phyloP scores from a whole-genome alignment of 2,113 vertebrate genomes.

The Carlito syrichta region DNA sequence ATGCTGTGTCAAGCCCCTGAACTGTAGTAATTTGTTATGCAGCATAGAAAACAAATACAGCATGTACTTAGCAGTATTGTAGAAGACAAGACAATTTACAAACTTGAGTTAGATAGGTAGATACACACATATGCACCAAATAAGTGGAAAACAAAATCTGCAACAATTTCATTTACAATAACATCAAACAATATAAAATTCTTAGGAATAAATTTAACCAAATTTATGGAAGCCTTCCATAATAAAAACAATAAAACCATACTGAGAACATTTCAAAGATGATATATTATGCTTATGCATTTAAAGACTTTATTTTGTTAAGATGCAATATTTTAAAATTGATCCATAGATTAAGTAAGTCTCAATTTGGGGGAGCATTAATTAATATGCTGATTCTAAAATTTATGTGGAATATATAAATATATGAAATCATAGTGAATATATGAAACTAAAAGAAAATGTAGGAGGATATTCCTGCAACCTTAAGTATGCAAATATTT shows the following conservation, averaged over 20 bases:
- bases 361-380: background rate
- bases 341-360: background rate
- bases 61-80: background rate
- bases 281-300: background rate
- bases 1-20: background rate
- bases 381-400: background rate
- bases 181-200: background rate
- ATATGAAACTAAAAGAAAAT: background rate
- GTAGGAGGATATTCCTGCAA: background rate
- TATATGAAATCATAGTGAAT: too few species aligned
- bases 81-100: background rate
- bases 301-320: background rate
- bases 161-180: background rate
- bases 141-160: background rate
- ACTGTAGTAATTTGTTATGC: background rate
- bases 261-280: background rate
- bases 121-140: background rate
- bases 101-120: background rate
- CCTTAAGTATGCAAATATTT: background rate
- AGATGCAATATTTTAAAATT: background rate
- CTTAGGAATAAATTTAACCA: background rate
- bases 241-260: background rate
- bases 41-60: background rate
- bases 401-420: background rate
- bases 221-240: background rate